phyloP scores from a whole-genome alignment of 2,888 invertebrate species.

The Acleris literana region DNA sequence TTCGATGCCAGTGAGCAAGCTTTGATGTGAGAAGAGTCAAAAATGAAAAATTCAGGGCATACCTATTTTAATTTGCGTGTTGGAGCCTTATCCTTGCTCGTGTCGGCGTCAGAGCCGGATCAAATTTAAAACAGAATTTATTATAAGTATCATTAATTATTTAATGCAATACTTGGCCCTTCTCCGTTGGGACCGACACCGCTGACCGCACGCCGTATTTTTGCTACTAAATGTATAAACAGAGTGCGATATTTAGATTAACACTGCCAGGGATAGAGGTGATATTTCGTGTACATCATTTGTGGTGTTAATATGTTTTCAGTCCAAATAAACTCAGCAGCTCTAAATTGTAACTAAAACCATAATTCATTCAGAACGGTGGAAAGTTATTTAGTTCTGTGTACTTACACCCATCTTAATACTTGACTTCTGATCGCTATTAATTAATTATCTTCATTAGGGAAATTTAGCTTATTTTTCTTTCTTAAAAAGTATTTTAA shows the following conservation, averaged over 20 bases:
- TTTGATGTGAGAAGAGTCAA: neutral
- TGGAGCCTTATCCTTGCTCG: slow-evolving; percentile 37
- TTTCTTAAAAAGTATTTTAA: too few relatives aligned
- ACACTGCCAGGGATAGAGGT: slow-evolving; percentile 55
- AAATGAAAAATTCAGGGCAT: neutral
- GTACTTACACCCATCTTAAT: too few relatives aligned
- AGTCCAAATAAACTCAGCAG: slow-evolving; percentile 45
- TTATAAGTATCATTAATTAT: slow-evolving; percentile 78
- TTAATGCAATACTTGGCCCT: slow-evolving; percentile 65
- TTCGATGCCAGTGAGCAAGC: neutral
- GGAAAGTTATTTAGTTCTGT: too few relatives aligned
- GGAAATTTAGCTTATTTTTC: too few relatives aligned
- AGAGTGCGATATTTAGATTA: slow-evolving; percentile 77
- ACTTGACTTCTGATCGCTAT: too few relatives aligned
- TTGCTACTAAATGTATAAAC: slow-evolving; percentile 70
- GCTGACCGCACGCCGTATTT: slow-evolving; percentile 69
- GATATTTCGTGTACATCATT: slow-evolving; percentile 47
- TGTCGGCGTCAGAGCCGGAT: slow-evolving; percentile 60
- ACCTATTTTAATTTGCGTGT: slow-evolving; percentile 2
- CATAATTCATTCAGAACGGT: too few relatives aligned
- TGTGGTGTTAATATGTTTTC: slow-evolving; percentile 33
- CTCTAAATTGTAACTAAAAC: too few relatives aligned
- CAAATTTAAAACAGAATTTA: slow-evolving; percentile 81
- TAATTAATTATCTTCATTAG: too few relatives aligned
- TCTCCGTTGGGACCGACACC: slow-evolving; percentile 45